phyloP scores from a whole-genome alignment of 2,888 invertebrate species.

The Drosophila rubida region DNA sequence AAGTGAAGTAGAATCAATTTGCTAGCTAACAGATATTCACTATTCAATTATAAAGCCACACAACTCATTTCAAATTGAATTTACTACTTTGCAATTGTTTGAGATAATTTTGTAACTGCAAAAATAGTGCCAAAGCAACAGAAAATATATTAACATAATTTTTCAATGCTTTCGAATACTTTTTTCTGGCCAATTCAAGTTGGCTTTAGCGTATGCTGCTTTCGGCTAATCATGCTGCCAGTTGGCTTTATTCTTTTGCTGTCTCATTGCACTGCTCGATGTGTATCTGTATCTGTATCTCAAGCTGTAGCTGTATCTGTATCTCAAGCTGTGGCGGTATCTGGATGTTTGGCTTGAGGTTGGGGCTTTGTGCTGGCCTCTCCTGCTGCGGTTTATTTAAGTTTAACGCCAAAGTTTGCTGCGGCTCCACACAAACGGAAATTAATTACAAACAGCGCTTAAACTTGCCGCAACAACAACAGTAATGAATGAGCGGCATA shows the following conservation, averaged over 20 bases:
- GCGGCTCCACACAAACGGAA: conserved; percentile 77
- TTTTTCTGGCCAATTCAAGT: background rate
- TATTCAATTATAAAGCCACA: too few relatives aligned
- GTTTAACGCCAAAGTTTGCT: conserved; percentile 63
- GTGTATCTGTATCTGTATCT: conserved; percentile 8
- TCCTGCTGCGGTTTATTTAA: conserved; percentile 68
- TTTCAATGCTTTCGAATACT: background rate
- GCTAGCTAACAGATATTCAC: too few relatives aligned
- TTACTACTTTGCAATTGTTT: too few relatives aligned
- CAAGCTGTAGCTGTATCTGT: conserved; percentile 14
- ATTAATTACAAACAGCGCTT: conserved; percentile 78
- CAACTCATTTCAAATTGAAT: background rate
- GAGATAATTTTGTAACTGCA: background rate
- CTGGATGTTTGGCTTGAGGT: conserved; percentile 10
- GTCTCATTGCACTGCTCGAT: conserved; percentile 30
- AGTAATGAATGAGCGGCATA: conserved; percentile 63
- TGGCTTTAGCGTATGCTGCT: conserved; percentile 14
- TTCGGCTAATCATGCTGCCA: background rate
- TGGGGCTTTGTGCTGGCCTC: conserved; percentile 36
- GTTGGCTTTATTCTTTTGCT: conserved; percentile 23
- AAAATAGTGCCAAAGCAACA: background rate
- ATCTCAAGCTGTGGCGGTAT: conserved; percentile 10
- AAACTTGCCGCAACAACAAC: conserved; percentile 50
- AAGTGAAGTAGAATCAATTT: too few relatives aligned
- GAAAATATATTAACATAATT: background rate